Base-by-base conservation (phyloP, 2,113 vertebrate species). In the Pipa parva region DNA sequence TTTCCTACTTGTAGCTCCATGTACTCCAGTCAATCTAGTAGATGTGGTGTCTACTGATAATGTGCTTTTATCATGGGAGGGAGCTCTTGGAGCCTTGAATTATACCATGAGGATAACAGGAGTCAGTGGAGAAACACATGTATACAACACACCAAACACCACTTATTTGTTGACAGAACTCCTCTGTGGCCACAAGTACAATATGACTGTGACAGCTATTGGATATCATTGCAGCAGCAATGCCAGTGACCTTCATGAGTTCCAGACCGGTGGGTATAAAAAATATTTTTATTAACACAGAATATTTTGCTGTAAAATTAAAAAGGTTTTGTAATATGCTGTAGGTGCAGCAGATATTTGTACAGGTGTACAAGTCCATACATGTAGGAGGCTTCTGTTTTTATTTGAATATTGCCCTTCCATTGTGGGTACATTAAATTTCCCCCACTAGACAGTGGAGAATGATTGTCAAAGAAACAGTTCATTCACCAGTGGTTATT, bases 251-350 rank as follows among this genome's bases (percentile, higher is more conserved):
- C 46, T 75, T 12, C 0, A 59, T 0, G 39, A 52, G 18, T 74
- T 87, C n/a, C n/a, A 17, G 20, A 89, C 88, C 74, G 88, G 90
- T 90, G 51, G 78, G 71, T 85, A 36, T 17, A 28, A n/a, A 15
- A 29, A 12, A n/a, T n/a, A n/a, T n/a, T n/a, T n/a, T n/a, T n/a
- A n/a, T n/a, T n/a, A n/a, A n/a, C n/a, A n/a, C n/a, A n/a, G n/a
- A n/a, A n/a, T n/a, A n/a, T n/a, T n/a, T n/a, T n/a, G n/a, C n/a
- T n/a, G n/a, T n/a, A n/a, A n/a, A n/a, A n/a, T n/a, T n/a, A n/a
- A n/a, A n/a, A n/a, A n/a, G n/a, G n/a, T n/a, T n/a, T n/a, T n/a
- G n/a, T n/a, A n/a, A n/a, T n/a, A n/a, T n/a, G n/a, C n/a, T n/a
- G n/a, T n/a, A n/a, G n/a, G n/a, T n/a, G n/a, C n/a, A n/a, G n/a